phyloP scores from a whole-genome alignment of 2,888 invertebrate species.

The Mylabris sibirica region DNA sequence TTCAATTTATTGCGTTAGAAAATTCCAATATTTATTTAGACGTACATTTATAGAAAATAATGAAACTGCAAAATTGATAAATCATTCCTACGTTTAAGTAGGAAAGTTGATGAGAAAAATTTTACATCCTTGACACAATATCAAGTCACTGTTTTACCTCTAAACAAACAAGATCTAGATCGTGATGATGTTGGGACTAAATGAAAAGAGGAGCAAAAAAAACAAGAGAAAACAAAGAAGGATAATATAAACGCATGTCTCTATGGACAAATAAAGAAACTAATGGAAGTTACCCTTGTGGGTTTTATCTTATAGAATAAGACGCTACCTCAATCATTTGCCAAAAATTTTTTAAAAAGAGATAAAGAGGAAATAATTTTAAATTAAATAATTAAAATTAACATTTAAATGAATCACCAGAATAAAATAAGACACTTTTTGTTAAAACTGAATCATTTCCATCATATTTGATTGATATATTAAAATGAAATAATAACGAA shows the following conservation, averaged over 20 bases:
- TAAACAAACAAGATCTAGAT: constrained; percentile 35
- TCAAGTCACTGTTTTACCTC: constrained; percentile 23
- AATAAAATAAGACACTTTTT: neutral
- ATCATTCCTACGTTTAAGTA: constrained; percentile 29
- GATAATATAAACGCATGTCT: constrained; percentile 56
- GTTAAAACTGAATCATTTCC: no score
- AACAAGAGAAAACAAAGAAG: constrained; percentile 30
- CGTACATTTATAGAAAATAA: constrained; percentile 26
- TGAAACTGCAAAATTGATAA: constrained; percentile 37
- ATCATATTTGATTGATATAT: constrained; percentile 6
- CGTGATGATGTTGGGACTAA: constrained; percentile 41
- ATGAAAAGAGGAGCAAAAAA: constrained; percentile 35
- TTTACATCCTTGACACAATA: constrained; percentile 28
- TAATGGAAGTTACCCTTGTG: constrained; percentile 47
- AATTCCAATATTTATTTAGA: constrained; percentile 18
- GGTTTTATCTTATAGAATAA: constrained; percentile 36
- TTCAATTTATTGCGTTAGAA: constrained; percentile 18
- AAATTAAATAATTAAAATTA: neutral
- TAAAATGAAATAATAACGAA: neutral
- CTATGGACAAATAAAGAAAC: constrained; percentile 53
- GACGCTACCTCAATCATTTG: neutral
- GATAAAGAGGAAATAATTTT: neutral
- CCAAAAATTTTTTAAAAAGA: neutral
- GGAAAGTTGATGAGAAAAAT: constrained; percentile 43
- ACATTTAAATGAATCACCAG: neutral